phyloP scores from a whole-genome alignment of 2,113 vertebrate species.

The Scophthalmus maximus region DNA sequence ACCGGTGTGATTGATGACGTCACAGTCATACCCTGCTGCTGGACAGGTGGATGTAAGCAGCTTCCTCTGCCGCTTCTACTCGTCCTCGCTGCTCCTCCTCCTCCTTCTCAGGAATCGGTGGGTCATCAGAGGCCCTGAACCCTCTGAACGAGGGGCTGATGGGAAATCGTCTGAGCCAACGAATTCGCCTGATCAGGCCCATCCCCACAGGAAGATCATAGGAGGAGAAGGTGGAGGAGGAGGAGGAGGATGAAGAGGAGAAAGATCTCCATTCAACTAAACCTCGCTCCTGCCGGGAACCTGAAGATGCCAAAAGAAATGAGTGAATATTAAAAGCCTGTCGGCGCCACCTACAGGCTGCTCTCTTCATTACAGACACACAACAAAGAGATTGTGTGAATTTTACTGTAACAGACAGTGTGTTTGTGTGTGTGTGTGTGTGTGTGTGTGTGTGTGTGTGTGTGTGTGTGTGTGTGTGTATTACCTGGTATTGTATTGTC shows the following conservation, averaged over 20 bases:
- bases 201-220: slow-evolving; percentile 94
- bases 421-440: neutral
- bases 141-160: slow-evolving; percentile 92
- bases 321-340: too few relatives aligned
- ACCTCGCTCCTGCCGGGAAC: slow-evolving; percentile 89
- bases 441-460: neutral
- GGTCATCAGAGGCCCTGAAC: slow-evolving; percentile 55
- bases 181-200: slow-evolving; percentile 77
- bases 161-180: slow-evolving; percentile 86
- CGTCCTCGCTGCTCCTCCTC: neutral
- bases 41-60: neutral
- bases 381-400: too few relatives aligned
- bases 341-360: too few relatives aligned
- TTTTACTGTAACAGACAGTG: too few relatives aligned
- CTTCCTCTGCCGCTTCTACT: slow-evolving; percentile 9
- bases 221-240: too few relatives aligned
- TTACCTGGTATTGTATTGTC: slow-evolving; percentile 92
- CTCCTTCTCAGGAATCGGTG: neutral
- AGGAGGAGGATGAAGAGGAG: slow-evolving; percentile 72
- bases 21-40: slow-evolving; percentile 52
- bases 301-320: slow-evolving; percentile 71
- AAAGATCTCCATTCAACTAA: slow-evolving; percentile 88
- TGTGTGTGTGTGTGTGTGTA: neutral
- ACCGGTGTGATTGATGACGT: slow-evolving; percentile 1
- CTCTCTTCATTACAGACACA: too few relatives aligned